These are phyloP conservation scores for Ceriagrion tenellum DNA, from an alignment of 2,888 invertebrate species.

Conservation along the genomic window DNA sequence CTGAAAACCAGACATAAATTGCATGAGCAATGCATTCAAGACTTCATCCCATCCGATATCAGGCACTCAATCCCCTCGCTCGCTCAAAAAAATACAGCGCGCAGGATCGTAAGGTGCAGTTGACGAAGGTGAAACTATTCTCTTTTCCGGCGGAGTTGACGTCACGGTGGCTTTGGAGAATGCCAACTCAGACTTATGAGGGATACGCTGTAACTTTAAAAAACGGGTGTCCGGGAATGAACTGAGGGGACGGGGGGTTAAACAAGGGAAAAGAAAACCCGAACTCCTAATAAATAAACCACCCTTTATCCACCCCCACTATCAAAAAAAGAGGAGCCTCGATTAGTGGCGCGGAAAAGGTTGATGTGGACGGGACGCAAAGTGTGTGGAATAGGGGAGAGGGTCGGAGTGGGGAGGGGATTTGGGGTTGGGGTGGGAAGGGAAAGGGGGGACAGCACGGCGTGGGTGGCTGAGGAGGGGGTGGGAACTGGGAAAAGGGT, in stretches of 20 bases:
- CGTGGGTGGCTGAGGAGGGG: background rate
- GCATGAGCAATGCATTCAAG: background rate
- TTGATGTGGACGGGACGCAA: constrained; percentile 26
- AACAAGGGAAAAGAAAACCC: background rate
- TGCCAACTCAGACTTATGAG: background rate
- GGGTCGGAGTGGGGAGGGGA: background rate
- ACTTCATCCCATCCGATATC: background rate
- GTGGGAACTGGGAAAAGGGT: background rate
- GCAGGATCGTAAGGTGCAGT: background rate
- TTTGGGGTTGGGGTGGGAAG: background rate
- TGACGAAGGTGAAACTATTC: background rate
- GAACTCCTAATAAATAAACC: background rate
- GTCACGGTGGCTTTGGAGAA: background rate
- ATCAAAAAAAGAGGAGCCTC: background rate
- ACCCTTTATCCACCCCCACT: background rate
- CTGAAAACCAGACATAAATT: background rate
- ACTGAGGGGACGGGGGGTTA: background rate
- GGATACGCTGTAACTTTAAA: background rate
- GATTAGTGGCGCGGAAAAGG: constrained; percentile 36
- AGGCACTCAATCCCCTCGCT: background rate
- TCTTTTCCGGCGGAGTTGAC: background rate
- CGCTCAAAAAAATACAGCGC: background rate
- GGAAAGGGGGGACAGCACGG: background rate
- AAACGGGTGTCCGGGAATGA: background rate
- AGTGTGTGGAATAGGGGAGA: background rate